Base-by-base conservation (phyloP, 2,888 invertebrate species). In the Germaria angustata region DNA sequence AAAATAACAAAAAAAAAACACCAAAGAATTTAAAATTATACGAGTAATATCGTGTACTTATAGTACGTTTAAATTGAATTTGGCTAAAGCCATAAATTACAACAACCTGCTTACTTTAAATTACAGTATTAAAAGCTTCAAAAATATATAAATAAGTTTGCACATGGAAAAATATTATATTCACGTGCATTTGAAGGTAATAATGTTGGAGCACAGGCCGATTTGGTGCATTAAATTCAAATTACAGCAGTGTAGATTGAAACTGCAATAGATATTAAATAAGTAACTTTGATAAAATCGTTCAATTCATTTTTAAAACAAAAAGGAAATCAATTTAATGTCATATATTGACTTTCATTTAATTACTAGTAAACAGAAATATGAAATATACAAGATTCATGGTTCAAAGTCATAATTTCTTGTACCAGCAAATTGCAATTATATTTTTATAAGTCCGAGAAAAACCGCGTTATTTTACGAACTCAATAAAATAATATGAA, bases 41-140 rank as follows among this genome's bases (percentile, higher is more conserved):
- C 22, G 22, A 73, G 53, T 34, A 53, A 53, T 32, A 41, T 39
- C 22, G 15, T 1, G 28, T 24, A 46, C 28, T 24, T 22, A 15
- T 20, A n/a, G n/a, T 63, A n/a, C 61, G 36, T 28, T 22, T 11
- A 79, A 82, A 82, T 82, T 82, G 69, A 82, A 79, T 82, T 75
- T 57, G 66, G 75, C 75, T 71, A 75, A 73, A 79, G 78, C 53
- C 78, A 75, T 82, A 82, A 82, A 82, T 82, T 75, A 69, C 78
- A 44, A 71, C 59, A 44, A 71, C 59, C 65, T 82, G 82, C 79
- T 82, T 82, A 82, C 78, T 73, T 75, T 44, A 82, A 82, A 82
- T 79, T 82, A 66, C 71, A 55, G 69, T 61, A 82, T 82, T 75
- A 79, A 78, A 79, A 78, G 79, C 78, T 69, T 66, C 72, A 79